Base-by-base conservation (phyloP, 2,797 vertebrate species). In the Alfaro cultratus region DNA sequence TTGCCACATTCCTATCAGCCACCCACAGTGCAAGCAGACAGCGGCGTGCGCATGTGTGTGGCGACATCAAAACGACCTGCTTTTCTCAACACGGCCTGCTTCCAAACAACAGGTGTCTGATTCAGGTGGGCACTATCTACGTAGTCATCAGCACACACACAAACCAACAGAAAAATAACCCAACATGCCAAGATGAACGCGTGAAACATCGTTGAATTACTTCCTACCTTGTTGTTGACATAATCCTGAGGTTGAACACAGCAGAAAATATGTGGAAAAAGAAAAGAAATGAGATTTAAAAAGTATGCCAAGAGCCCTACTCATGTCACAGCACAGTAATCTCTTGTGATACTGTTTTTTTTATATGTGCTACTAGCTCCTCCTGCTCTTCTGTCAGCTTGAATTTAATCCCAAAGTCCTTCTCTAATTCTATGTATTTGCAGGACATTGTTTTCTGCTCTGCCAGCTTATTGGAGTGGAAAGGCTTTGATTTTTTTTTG, bases 151-250 rank as follows among this genome's bases (percentile, higher is more conserved):
- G 60, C 1, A 31, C 74, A 5, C 26, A 57, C 29, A 13, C 13
- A 57, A 2, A 16, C 6, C 4, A 72, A 73, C 73, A 75, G 4
- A 64, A 68, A 46, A 29, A 51, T 0, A 57, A 29, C 26, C 11
- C 45, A 21, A 2, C 13, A 47, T 18, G 39, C 23, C 12, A 1
- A 41, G 13, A 47, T 36, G 60, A 16, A 72, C 29, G 26, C 0
- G 21, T 7, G 39, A 8, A 18, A 21, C 4, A 46, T 46, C 51
- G 73, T 1, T 31, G 11, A 21, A 49, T 67, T 47, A 45, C 5
- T 5, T 75, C 89, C 77, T 90, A 93, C 90, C 91, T 93, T 88
- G 80, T 85, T 91, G 88, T 89, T 90, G 91, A 88, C 89, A 91
- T 92, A 90, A 83, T 88, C 83, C 89, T 90, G 84, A 75, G 77